phyloP scores from a whole-genome alignment of 2,113 vertebrate genomes.

The Channa maculata region DNA sequence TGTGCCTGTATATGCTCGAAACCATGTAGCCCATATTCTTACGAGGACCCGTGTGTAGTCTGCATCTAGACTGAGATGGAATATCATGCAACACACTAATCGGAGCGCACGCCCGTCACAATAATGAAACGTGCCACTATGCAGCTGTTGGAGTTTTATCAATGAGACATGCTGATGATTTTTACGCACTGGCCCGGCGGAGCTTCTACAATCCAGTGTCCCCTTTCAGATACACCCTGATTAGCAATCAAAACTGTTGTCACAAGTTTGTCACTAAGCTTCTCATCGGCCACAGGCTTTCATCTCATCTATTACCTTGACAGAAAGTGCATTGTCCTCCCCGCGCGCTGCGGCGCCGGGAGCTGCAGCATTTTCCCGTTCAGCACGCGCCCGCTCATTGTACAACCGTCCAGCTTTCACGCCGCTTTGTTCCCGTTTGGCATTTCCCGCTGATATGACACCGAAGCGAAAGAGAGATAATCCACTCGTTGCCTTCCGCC shows the following conservation, averaged over 20 bases:
- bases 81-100: background rate
- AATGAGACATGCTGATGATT: constrained; percentile 67
- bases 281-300: constrained; percentile 22
- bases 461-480: background rate
- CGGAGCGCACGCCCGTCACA: constrained; percentile 14
- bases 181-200: constrained; percentile 63
- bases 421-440: constrained; percentile 70
- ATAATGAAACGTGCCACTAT: constrained; percentile 36
- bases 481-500: constrained; percentile 34
- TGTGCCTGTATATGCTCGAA: background rate
- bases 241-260: constrained; percentile 10
- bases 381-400: constrained; percentile 84
- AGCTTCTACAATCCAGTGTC: constrained; percentile 29
- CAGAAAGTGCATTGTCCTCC: constrained; percentile 85
- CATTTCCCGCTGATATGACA: constrained; percentile 57
- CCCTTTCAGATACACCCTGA: background rate
- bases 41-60: background rate
- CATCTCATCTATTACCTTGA: constrained; percentile 80
- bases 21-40: no score
- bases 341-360: constrained; percentile 79
- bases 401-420: constrained; percentile 58
- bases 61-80: constrained; percentile 25
- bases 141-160: constrained; percentile 68
- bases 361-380: constrained; percentile 85
- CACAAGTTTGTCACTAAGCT: constrained; percentile 36